Evolutionary conservation across 2,797 vertebrate genomes (phyloP).

Genomic region (Crax fasciolata): DNA sequence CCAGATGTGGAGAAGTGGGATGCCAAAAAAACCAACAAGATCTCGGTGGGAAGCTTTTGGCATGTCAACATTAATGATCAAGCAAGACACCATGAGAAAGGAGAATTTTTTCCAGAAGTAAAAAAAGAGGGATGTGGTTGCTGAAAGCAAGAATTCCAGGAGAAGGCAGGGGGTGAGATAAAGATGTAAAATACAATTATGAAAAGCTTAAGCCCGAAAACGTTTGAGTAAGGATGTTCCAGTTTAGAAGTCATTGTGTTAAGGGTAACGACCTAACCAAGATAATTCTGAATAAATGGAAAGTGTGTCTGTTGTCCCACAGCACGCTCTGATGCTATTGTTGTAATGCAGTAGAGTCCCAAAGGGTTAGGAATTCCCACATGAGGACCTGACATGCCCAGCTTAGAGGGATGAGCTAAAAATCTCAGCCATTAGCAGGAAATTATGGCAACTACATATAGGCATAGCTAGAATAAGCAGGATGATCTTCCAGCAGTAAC

Average conservation of each 20-base stretch:
- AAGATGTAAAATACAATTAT: slow-evolving; percentile 34
- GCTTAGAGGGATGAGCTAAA: background rate
- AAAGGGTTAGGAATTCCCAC: accelerated
- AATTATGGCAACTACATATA: background rate
- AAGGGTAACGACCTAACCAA: background rate
- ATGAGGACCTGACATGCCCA: background rate
- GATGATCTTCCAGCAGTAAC: background rate
- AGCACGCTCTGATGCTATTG: background rate
- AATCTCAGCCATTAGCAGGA: background rate
- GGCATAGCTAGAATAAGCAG: background rate
- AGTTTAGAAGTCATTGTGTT: slow-evolving; percentile 37
- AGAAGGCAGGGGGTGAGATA: background rate
- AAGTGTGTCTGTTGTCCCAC: background rate
- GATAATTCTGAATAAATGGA: background rate
- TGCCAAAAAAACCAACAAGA: slow-evolving; percentile 68
- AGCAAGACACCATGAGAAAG: slow-evolving; percentile 56
- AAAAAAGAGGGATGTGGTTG: slow-evolving; percentile 62
- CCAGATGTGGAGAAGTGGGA: slow-evolving; percentile 67
- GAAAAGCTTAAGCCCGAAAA: slow-evolving; percentile 43
- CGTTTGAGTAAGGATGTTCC: slow-evolving; percentile 17
- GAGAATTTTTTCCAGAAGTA: slow-evolving; percentile 66
- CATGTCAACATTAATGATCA: slow-evolving; percentile 57
- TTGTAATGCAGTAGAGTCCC: background rate
- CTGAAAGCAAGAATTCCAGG: slow-evolving; percentile 56
- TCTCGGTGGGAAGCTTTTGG: slow-evolving; percentile 72